Evolutionary conservation across 2,888 invertebrate genomes (phyloP).

Genomic region (Vanessa cardui): DNA sequence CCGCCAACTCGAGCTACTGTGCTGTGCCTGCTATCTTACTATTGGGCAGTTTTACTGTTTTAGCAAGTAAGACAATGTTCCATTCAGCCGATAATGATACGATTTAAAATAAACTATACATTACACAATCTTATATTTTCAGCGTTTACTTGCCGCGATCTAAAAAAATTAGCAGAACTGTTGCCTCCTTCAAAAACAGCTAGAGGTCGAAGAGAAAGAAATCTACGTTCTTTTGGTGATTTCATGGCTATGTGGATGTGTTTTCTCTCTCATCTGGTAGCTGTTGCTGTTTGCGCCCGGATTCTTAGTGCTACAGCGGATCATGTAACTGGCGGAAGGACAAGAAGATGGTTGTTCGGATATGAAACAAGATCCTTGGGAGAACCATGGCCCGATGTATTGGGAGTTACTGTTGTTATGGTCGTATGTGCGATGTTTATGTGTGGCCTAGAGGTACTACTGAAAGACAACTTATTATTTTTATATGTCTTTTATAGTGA

Average conservation of each 20-base stretch:
- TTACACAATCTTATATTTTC: slow-evolving; percentile 42
- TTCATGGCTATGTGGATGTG: slow-evolving; percentile 84
- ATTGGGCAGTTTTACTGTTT: slow-evolving; percentile 74
- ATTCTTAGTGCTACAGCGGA: slow-evolving; percentile 85
- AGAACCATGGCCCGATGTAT: slow-evolving; percentile 85
- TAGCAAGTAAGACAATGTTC: slow-evolving; percentile 73
- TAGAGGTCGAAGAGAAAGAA: slow-evolving; percentile 70
- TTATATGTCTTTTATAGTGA: neutral
- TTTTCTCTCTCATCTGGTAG: slow-evolving; percentile 82
- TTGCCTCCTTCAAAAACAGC: slow-evolving; percentile 68
- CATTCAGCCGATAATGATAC: neutral
- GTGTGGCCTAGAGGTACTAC: slow-evolving; percentile 83
- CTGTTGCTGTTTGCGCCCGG: slow-evolving; percentile 84
- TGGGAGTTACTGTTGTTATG: slow-evolving; percentile 84
- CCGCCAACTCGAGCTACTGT: slow-evolving; percentile 84
- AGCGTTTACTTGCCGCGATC: slow-evolving; percentile 72
- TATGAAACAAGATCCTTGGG: slow-evolving; percentile 82
- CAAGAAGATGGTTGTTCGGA: slow-evolving; percentile 84
- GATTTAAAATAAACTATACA: neutral
- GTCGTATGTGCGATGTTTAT: slow-evolving; percentile 84
- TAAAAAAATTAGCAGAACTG: slow-evolving; percentile 67
- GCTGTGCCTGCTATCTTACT: slow-evolving; percentile 81
- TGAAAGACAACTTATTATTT: neutral
- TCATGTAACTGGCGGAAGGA: slow-evolving; percentile 83
- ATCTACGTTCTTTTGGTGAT: slow-evolving; percentile 77